These are phyloP conservation scores for Leucosticte australis DNA, from an alignment of 2,113 vertebrate species.

Conservation along the genomic window DNA sequence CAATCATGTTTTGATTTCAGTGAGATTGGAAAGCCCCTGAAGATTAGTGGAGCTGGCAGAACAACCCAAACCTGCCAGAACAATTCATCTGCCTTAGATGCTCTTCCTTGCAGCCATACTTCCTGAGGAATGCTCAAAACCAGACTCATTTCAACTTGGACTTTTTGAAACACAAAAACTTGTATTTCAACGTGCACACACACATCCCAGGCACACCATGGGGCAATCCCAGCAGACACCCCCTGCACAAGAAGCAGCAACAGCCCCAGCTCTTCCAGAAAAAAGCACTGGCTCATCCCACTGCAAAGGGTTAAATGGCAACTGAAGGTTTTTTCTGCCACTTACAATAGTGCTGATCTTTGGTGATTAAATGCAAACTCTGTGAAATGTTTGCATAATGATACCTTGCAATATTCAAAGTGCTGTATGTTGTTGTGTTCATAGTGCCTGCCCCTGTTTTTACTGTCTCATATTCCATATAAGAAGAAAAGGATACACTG, in stretches of 20 bases:
- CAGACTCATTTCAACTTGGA: background rate
- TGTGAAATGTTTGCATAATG: background rate
- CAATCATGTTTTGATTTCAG: background rate
- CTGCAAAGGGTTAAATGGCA: background rate
- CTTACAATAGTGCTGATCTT: background rate
- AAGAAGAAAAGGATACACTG: slow-evolving; percentile 1
- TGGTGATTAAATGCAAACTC: background rate
- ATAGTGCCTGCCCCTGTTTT: background rate
- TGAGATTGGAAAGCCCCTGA: background rate
- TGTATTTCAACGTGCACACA: background rate
- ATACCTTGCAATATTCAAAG: background rate
- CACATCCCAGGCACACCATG: background rate
- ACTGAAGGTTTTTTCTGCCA: background rate
- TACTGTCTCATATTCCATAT: background rate
- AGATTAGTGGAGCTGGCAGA: background rate
- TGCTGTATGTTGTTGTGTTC: background rate
- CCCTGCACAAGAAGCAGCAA: background rate
- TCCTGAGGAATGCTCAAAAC: background rate
- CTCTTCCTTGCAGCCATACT: background rate
- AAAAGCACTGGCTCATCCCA: background rate
- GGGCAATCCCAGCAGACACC: background rate
- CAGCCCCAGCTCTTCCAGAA: background rate
- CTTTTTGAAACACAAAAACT: background rate
- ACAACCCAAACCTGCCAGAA: slow-evolving; percentile 4
- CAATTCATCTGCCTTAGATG: background rate